These are phyloP conservation scores for Zaprionus camerounensis DNA, from an alignment of 1,140 invertebrate genomes.

Conservation along the genomic window DNA sequence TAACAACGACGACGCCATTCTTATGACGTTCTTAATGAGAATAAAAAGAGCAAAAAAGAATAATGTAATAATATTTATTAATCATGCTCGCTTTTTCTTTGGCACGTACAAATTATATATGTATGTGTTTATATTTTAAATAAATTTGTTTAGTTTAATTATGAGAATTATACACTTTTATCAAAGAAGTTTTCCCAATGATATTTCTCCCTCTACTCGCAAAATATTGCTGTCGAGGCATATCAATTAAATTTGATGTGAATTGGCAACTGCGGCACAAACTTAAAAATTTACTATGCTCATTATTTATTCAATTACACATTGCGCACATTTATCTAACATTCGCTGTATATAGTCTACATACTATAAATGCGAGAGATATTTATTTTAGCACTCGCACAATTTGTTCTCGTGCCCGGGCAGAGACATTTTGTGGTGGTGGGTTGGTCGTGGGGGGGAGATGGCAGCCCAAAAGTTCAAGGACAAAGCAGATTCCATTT, in stretches of 20 bases:
- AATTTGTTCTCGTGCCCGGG: slow-evolving; percentile 3
- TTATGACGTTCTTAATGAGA: slow-evolving; percentile 7
- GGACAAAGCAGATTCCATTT: slow-evolving; percentile 33
- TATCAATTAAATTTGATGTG: slow-evolving; percentile 75
- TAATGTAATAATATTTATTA: slow-evolving; percentile 12
- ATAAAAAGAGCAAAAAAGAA: neutral
- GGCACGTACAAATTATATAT: slow-evolving; percentile 1
- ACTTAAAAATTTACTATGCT: slow-evolving; percentile 18
- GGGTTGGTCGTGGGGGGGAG: neutral
- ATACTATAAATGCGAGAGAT: slow-evolving; percentile 17
- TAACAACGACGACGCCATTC: neutral
- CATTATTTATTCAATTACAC: slow-evolving; percentile 39
- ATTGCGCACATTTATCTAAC: slow-evolving; percentile 10
- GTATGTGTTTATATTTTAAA: slow-evolving; percentile 14
- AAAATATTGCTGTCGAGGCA: slow-evolving; percentile 11
- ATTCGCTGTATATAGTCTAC: slow-evolving; percentile 6
- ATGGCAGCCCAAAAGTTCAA: slow-evolving; percentile 36
- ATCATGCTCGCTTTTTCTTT: neutral
- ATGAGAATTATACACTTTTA: slow-evolving; percentile 3
- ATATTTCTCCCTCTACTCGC: slow-evolving; percentile 16
- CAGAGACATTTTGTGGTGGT: slow-evolving; percentile 2
- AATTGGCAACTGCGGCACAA: slow-evolving; percentile 47
- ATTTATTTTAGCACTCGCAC: slow-evolving; percentile 31
- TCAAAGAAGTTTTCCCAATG: slow-evolving; percentile 15
- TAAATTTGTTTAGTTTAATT: slow-evolving; percentile 37